Percentiles rank a stretch among this genome's conserved stretches.
Conservation (phyloP, 2,888 invertebrate species). For the Rugalucina vietnamica region DNA sequence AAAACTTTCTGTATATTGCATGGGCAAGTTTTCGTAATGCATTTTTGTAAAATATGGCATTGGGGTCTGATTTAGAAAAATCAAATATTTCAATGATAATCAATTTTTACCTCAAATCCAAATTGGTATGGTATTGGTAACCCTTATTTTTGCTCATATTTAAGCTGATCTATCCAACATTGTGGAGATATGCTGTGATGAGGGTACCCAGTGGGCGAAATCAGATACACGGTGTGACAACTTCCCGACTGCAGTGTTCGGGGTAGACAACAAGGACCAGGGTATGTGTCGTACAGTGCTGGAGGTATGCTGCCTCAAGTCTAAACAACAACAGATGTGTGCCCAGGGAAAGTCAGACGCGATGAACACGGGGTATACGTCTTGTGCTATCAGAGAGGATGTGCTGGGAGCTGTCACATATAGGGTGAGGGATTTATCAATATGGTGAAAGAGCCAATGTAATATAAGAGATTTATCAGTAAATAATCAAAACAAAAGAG, state of each 20-base stretch:
- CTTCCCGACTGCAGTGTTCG: slow-evolving; percentile 66
- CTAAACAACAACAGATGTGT: slow-evolving; percentile 77
- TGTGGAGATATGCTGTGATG: slow-evolving; percentile 74
- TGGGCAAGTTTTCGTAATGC: too few relatives aligned
- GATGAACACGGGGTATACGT: slow-evolving; percentile 22
- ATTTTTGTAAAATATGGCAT: too few relatives aligned
- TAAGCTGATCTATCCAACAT: slow-evolving; percentile 66
- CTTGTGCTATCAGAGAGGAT: slow-evolving; percentile 72
- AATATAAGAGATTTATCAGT: neutral
- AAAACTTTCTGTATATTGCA: too few relatives aligned
- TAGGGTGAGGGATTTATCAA: too few relatives aligned
- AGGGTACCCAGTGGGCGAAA: slow-evolving; percentile 76
- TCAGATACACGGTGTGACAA: slow-evolving; percentile 69
- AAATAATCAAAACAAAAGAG: too few relatives aligned
- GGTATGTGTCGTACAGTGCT: slow-evolving; percentile 68
- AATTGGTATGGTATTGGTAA: too few relatives aligned
- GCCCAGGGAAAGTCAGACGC: slow-evolving; percentile 67
- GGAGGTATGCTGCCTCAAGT: slow-evolving; percentile 80
- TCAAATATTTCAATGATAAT: too few relatives aligned
- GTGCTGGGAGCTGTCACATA: slow-evolving; percentile 76
- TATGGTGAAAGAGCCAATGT: neutral
- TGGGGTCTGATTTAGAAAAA: too few relatives aligned
- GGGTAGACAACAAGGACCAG: slow-evolving; percentile 63
- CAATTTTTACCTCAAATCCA: too few relatives aligned
- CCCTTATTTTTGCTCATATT: too few relatives aligned